These are phyloP conservation scores for Anagyrus pseudococci DNA, from an alignment of 2,888 invertebrate genomes.

Conservation along the genomic window DNA sequence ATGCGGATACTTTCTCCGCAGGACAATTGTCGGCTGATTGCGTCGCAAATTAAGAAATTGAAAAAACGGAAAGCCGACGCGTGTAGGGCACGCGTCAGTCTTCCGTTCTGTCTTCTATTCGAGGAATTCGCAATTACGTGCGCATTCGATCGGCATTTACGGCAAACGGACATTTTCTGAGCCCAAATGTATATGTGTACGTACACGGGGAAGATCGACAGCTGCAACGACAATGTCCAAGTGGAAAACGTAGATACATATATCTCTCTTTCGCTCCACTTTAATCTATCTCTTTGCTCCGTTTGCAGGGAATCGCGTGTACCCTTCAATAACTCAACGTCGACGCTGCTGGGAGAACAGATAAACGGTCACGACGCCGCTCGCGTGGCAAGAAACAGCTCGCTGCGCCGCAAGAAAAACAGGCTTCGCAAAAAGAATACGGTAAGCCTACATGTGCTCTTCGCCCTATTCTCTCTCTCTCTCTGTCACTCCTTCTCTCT, in stretches of 20 bases:
- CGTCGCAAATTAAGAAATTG: too few species aligned
- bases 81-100: too few species aligned
- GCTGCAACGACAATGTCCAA: too few species aligned
- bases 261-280: slow-evolving; percentile 18
- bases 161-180: too few species aligned
- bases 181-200: too few species aligned
- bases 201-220: too few species aligned
- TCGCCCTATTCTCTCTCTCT: not conserved
- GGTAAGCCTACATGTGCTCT: slow-evolving; percentile 48
- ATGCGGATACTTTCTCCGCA: not conserved
- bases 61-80: too few species aligned
- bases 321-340: slow-evolving; percentile 63
- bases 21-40: too few species aligned
- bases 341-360: slow-evolving; percentile 65
- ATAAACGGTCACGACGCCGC: slow-evolving; percentile 56
- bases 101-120: too few species aligned
- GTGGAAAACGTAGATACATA: too few species aligned
- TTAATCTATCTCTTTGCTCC: slow-evolving; percentile 23
- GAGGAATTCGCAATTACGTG: too few species aligned
- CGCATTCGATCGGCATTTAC: too few species aligned
- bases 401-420: slow-evolving; percentile 61
- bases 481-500: not conserved
- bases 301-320: slow-evolving; percentile 52
- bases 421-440: slow-evolving; percentile 61
- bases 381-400: slow-evolving; percentile 59